Evolutionary conservation across 2,797 vertebrate genomes (phyloP).

Genomic region (Myripristis murdjan): DNA sequence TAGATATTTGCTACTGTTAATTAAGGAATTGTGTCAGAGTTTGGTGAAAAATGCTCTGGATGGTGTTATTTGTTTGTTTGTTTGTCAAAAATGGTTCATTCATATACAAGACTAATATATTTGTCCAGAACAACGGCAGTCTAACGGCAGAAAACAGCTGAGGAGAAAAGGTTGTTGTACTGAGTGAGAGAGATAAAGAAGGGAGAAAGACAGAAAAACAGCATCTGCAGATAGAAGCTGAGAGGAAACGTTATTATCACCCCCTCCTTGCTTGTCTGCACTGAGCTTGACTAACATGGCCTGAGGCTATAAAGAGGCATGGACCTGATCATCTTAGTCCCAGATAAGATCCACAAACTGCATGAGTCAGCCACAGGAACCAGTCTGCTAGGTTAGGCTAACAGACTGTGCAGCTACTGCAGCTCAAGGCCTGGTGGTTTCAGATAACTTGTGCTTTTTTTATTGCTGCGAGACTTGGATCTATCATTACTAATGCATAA

Average conservation of each 20-base stretch:
- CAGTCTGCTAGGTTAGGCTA: neutral
- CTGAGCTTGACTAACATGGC: constrained; percentile 15
- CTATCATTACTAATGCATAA: neutral
- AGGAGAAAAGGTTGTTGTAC: constrained; percentile 6
- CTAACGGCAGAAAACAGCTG: neutral
- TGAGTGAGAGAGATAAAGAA: neutral
- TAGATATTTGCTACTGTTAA: too few relatives aligned
- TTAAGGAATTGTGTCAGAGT: too few relatives aligned
- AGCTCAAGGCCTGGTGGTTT: constrained; percentile 4
- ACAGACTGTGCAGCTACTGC: neutral
- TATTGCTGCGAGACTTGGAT: neutral
- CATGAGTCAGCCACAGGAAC: constrained; percentile 15
- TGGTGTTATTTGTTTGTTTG: too few relatives aligned
- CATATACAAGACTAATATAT: neutral
- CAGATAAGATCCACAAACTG: constrained; percentile 15
- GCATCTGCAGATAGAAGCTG: constrained; percentile 4
- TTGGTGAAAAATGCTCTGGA: too few relatives aligned
- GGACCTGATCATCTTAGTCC: neutral
- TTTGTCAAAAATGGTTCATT: too few relatives aligned
- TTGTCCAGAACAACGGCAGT: neutral
- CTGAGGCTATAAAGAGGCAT: neutral
- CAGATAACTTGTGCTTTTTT: neutral
- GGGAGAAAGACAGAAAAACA: neutral
- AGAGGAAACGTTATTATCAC: constrained; percentile 14
- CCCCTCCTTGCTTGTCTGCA: constrained; percentile 7